A percentile compares a stretch with the other conserved stretches of the same genome.
Conservation (phyloP, 2,888 invertebrate species). For the Lochmaea crataegi region DNA sequence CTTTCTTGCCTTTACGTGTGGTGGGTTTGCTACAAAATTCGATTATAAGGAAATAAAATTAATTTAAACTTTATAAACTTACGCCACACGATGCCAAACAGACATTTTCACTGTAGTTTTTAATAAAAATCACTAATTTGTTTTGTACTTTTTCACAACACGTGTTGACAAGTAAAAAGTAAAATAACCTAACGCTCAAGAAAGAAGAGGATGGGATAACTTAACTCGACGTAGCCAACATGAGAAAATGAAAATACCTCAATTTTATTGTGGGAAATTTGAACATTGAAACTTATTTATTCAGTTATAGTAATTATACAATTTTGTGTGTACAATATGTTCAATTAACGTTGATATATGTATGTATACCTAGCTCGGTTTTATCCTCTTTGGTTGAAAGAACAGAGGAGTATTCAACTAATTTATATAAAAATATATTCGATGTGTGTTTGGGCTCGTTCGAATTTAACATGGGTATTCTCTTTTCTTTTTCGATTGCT, state of each 20-base stretch:
- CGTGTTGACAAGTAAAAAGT: constrained; percentile 55
- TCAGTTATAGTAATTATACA: no score
- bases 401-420: background rate
- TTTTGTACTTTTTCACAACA: constrained; percentile 48
- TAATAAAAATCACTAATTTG: constrained; percentile 32
- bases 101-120: constrained; percentile 55
- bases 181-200: constrained; percentile 40
- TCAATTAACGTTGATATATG: no score
- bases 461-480: background rate
- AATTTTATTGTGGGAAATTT: background rate
- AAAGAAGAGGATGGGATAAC: constrained; percentile 15
- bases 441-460: background rate
- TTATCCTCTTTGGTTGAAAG: background rate
- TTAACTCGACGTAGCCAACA: constrained; percentile 23
- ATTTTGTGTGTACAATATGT: no score
- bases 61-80: constrained; percentile 51
- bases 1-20: constrained; percentile 88
- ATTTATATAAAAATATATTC: background rate
- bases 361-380: background rate
- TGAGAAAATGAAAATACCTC: background rate
- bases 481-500: background rate
- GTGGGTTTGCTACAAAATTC: constrained; percentile 81
- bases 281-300: no score
- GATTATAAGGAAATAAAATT: constrained; percentile 13
- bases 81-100: constrained; percentile 64